Conservation (phyloP, 2,888 invertebrate species). For the Masnerella sp. region DNA sequence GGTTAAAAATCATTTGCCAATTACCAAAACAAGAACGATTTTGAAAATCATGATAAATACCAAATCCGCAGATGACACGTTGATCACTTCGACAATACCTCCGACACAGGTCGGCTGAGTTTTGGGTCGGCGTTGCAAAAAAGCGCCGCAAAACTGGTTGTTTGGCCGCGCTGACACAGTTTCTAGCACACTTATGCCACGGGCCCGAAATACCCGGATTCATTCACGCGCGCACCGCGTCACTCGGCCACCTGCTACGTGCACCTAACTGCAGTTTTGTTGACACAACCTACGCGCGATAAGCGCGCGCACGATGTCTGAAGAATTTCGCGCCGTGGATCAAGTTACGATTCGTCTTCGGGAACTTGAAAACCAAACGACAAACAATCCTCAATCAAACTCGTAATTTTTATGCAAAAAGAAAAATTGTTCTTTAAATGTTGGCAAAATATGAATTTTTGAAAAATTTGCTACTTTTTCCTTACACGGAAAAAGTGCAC, state of each 20-base stretch:
- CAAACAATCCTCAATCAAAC: too few relatives aligned
- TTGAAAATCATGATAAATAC: conserved; percentile 11
- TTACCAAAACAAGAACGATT: too few relatives aligned
- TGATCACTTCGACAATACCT: not conserved
- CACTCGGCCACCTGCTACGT: conserved; percentile 71
- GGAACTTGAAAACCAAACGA: too few relatives aligned
- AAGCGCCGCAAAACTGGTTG: conserved; percentile 1
- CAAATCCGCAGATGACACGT: not conserved
- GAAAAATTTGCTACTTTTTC: too few relatives aligned
- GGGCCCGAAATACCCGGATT: conserved; percentile 30
- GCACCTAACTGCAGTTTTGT: conserved; percentile 68
- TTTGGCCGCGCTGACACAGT: conserved; percentile 16
- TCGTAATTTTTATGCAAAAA: too few relatives aligned
- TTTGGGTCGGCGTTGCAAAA: conserved; percentile 12
- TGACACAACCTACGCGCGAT: conserved; percentile 67
- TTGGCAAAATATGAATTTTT: too few relatives aligned
- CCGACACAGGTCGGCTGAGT: not conserved
- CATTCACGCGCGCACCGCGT: conserved; percentile 64
- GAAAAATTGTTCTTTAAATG: too few relatives aligned
- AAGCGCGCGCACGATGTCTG: conserved; percentile 46
- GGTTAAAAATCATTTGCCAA: too few relatives aligned
- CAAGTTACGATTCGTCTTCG: too few relatives aligned
- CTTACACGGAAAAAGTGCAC: too few relatives aligned
- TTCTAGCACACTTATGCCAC: conserved; percentile 3
- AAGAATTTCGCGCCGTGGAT: conserved; percentile 46